These are phyloP conservation scores for Ceratina calcarata DNA, from an alignment of 1,140 invertebrate species.

Conservation along the genomic window DNA sequence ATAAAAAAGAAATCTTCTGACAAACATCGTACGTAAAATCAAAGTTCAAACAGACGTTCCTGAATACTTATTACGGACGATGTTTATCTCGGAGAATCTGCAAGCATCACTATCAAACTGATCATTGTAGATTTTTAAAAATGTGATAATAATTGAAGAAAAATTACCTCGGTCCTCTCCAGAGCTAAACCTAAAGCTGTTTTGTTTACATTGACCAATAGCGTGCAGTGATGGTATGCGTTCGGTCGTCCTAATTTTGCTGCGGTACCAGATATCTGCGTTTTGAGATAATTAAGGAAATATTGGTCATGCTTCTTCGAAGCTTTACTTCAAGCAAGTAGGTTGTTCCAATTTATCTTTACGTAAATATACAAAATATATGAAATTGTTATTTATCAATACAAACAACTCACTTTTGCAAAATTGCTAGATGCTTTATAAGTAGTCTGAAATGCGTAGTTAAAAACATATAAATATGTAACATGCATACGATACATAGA, in stretches of 20 bases:
- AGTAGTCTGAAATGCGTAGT: background rate
- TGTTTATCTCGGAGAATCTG: background rate
- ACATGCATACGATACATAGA: background rate
- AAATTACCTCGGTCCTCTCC: slow-evolving; percentile 84
- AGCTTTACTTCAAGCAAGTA: background rate
- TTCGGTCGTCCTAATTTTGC: slow-evolving; percentile 91
- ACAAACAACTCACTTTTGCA: no score
- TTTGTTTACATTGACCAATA: slow-evolving; percentile 92
- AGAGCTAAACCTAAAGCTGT: slow-evolving; percentile 84
- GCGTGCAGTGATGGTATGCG: slow-evolving; percentile 97
- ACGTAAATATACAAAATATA: background rate
- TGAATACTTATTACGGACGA: background rate
- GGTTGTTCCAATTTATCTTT: slow-evolving; percentile 19
- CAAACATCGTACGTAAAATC: background rate
- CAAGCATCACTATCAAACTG: no score
- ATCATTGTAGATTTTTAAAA: background rate
- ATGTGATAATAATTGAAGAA: background rate
- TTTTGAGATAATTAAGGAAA: slow-evolving; percentile 39
- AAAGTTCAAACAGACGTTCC: background rate
- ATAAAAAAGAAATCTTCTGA: background rate
- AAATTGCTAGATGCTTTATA: background rate
- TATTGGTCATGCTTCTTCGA: background rate
- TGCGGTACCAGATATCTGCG: slow-evolving; percentile 93
- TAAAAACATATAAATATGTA: background rate
- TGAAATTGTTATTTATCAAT: background rate